These are phyloP conservation scores for Porites australiensis DNA, from an alignment of 64 coral and sea anemone genomes.

Conservation along the genomic window DNA sequence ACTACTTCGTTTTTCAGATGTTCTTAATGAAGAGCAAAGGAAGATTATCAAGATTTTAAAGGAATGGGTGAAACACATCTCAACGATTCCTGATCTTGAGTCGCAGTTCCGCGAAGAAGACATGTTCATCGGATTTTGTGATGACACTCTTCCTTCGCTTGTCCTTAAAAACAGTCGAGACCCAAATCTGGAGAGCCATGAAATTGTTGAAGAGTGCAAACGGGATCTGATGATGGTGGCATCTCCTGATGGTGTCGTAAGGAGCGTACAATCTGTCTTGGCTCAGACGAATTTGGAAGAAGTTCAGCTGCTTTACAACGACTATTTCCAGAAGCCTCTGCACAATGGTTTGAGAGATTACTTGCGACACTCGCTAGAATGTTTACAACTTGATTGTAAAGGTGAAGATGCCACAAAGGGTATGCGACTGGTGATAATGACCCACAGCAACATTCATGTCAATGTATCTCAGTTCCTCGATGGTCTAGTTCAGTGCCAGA, in stretches of 20 bases:
- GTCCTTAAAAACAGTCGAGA: conserved; percentile 59
- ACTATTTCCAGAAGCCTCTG: conserved; percentile 80
- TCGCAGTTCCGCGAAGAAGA: conserved; percentile 73
- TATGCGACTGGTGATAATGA: conserved; percentile 80
- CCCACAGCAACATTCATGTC: conserved; percentile 80
- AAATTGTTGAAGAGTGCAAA: conserved; percentile 78
- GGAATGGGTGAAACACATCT: conserved; percentile 69
- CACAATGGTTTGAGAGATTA: conserved; percentile 77
- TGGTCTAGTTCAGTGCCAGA: conserved; percentile 56
- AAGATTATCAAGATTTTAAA: conserved; percentile 33
- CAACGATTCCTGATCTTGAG: conserved; percentile 43
- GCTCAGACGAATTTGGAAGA: conserved; percentile 49
- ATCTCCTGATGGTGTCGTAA: conserved; percentile 86
- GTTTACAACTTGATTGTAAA: not conserved
- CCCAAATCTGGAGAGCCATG: not conserved
- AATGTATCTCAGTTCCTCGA: conserved; percentile 68
- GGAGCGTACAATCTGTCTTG: conserved; percentile 61
- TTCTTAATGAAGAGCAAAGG: conserved; percentile 58
- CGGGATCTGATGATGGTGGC: conserved; percentile 82
- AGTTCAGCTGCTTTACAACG: conserved; percentile 44
- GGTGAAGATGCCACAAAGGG: not conserved
- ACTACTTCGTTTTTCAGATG: conserved; percentile 89
- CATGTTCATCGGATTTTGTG: conserved; percentile 89
- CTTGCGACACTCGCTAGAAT: conserved; percentile 10
- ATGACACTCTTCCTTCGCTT: conserved; percentile 86